These are phyloP conservation scores for Petrocephalus sullivani DNA, from an alignment of 2,797 vertebrate genomes.

Conservation along the genomic window DNA sequence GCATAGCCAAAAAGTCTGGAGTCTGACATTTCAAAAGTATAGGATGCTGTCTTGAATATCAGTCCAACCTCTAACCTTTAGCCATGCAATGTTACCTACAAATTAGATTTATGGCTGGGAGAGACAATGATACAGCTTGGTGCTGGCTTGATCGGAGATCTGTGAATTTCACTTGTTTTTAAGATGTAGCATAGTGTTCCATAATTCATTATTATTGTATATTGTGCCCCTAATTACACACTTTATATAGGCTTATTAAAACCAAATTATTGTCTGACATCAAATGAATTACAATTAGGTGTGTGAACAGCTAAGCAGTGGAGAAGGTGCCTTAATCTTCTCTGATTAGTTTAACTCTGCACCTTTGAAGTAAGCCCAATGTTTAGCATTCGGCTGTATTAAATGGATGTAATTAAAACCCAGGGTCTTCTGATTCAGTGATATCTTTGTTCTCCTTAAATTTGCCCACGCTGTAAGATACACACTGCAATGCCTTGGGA, in stretches of 20 bases:
- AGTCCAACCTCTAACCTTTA: neutral
- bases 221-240: neutral
- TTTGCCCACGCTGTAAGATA: neutral
- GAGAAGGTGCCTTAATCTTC: neutral
- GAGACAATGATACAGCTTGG: neutral
- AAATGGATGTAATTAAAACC: slow-evolving; percentile 13
- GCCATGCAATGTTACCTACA: neutral
- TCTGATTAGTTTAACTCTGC: neutral
- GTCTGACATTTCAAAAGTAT: neutral
- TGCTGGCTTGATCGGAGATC: neutral
- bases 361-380: neutral
- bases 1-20: neutral
- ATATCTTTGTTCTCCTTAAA: slow-evolving; percentile 12
- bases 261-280: slow-evolving; percentile 3
- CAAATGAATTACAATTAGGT: neutral
- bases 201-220: slow-evolving; percentile 4
- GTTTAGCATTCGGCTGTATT: slow-evolving; percentile 10
- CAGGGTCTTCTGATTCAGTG: neutral
- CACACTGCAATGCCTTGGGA: neutral
- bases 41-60: neutral
- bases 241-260: slow-evolving; percentile 16
- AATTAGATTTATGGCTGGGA: neutral
- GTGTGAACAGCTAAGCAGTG: neutral
- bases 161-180: neutral
- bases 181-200: neutral